phyloP scores from a whole-genome alignment of 2,797 vertebrate species.

The Crocidura indochinensis region DNA sequence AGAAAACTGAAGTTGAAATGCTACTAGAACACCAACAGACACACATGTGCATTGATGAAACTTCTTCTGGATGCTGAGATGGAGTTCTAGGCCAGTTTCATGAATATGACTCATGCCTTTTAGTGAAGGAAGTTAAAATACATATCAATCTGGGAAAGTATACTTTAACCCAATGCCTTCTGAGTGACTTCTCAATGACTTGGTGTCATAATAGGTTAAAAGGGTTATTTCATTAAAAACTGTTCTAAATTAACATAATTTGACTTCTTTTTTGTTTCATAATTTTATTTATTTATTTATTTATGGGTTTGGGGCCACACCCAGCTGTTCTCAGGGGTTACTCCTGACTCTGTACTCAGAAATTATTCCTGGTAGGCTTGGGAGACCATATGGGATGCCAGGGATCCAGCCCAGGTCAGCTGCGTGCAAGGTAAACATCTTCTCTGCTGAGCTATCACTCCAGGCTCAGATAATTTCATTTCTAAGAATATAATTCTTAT shows the following conservation, averaged over 20 bases:
- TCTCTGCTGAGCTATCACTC: too few relatives aligned
- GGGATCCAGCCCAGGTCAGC: too few relatives aligned
- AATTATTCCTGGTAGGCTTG: too few relatives aligned
- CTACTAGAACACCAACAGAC: not conserved
- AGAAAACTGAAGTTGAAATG: slow-evolving; percentile 16
- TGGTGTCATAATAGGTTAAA: not conserved
- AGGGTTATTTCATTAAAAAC: slow-evolving; percentile 28
- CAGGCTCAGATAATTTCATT: too few relatives aligned
- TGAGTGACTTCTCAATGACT: not conserved
- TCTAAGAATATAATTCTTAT: not conserved
- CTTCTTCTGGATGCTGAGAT: not conserved
- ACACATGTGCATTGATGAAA: not conserved
- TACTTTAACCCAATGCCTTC: too few relatives aligned
- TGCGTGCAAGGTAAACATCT: too few relatives aligned
- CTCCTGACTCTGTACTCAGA: too few relatives aligned
- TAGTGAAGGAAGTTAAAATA: slow-evolving; percentile 3
- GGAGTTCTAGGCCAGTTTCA: not conserved
- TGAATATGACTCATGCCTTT: not conserved
- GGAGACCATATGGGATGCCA: too few relatives aligned
- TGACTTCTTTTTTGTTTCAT: not conserved
- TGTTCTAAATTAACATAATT: not conserved
- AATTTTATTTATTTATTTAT: too few relatives aligned
- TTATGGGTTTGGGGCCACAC: too few relatives aligned
- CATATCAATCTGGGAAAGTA: not conserved
- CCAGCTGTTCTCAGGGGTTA: too few relatives aligned